Conservation (phyloP, 2,797 vertebrate species). For the Poliocrania exsul region DNA sequence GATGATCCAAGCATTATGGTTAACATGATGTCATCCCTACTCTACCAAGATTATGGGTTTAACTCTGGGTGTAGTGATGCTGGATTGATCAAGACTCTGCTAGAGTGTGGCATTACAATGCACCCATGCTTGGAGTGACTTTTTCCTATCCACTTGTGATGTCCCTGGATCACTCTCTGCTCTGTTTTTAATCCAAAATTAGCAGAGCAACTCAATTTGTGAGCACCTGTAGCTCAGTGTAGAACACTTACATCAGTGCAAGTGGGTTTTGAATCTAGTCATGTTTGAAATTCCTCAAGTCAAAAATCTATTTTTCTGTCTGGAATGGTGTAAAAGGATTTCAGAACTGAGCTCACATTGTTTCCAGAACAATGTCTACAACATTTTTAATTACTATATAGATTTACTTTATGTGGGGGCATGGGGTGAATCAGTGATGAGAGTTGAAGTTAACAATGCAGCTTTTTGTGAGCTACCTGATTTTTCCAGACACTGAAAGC, state of each 20-base stretch:
- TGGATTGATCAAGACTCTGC: background rate
- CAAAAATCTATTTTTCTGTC: background rate
- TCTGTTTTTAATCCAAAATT: background rate
- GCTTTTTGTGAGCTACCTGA: background rate
- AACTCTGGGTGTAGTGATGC: background rate
- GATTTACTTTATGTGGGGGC: background rate
- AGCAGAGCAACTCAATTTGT: background rate
- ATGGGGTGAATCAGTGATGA: background rate
- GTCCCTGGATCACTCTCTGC: background rate
- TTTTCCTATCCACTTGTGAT: background rate
- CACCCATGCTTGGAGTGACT: background rate
- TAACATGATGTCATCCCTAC: background rate
- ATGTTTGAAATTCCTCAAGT: background rate
- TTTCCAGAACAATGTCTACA: background rate
- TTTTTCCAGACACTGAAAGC: background rate
- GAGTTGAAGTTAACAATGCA: background rate
- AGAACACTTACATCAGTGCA: background rate
- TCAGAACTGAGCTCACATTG: background rate
- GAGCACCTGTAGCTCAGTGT: background rate
- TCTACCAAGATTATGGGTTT: background rate
- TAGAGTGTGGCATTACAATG: fast-evolving
- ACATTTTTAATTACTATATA: background rate
- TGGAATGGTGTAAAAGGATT: background rate
- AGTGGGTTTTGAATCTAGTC: background rate
- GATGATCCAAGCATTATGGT: background rate